Base-by-base conservation (phyloP, 2,888 invertebrate species). In the Trachelus tabidus region DNA sequence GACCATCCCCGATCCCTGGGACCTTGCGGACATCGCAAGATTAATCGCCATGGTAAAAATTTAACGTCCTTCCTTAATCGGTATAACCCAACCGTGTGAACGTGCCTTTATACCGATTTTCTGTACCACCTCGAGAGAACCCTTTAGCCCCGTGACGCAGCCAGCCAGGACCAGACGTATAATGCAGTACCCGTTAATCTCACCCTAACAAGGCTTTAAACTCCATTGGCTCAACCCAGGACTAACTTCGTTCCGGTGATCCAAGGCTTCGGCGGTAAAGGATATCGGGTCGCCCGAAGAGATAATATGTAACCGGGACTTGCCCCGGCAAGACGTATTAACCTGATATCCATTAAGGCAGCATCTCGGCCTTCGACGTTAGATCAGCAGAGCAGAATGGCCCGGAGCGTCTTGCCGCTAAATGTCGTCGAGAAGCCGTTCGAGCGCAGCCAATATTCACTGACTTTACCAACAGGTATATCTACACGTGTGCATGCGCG, bases 201-300 rank as follows among this genome's bases (percentile, higher is more conserved):
- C 81, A 76, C 76, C 85, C 84, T 87, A 88, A 88, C 86, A 86
- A 86, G 88, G 84, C 81, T 85, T 86, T 85, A 86, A 87, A 87
- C 84, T 87, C 81, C 74, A 79, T 85, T 84, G 79, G 82, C 73
- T 9, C 79, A 79, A 76, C 77, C 83, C 68, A n/a, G 34, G 30
- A 37, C 69, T 78, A 56, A 31, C 31, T 56, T 56, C 56, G 9
- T 23, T 23, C 56, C 23, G 23, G 6, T 15, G 40, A 40, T 40
- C 40, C 4, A 4, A 6, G 15, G 40, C 40, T 15, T 6, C 15
- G 31, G 1, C 34, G 73, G 73, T 11, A 40, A 34, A 74, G 34
- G 71, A 31, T 34, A n/a, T 35, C 74, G 34, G 12, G 74, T 74
- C 34, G 30, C 71, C 71, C 71, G 30, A 30, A 34, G 74, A 34